Base-by-base conservation (phyloP, 64 coral and sea anemone genomes). In the Astreopora myriophthalma region DNA sequence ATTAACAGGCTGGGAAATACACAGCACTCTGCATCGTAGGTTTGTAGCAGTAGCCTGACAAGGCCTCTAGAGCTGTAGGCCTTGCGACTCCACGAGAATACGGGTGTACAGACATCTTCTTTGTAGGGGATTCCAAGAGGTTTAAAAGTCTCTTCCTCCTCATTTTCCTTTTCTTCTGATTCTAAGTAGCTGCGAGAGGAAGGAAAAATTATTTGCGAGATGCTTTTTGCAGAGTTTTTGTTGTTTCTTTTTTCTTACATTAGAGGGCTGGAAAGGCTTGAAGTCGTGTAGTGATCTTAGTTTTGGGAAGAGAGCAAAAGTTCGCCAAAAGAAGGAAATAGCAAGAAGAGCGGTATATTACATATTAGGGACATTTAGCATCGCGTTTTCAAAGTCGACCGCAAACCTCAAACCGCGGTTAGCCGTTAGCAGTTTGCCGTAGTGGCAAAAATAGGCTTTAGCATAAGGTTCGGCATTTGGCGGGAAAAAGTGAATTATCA, bases 401-500 rank as follows among this genome's bases (percentile, higher is more conserved):
- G 38, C 64, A 8, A 86, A 87, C 36, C 27, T 65, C 24, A 20
- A 71, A 46, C 42, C 34, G 33, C 8, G 67, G 37, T 57, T 87
- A 75, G 70, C 48, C 31, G 86, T 76, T 64, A 61, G 49, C 71
- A 48, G 51, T 38, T 88, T 8, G 71, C 75, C 86, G 34, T 74
- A 73, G 68, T 57, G 74, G 58, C 29, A 35, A 34, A 58, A 88
- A 73, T 74, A 67, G 69, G n/a, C n/a, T n/a, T n/a, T n/a, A n/a
- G n/a, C n/a, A n/a, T n/a, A n/a, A n/a, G n/a, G n/a, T n/a, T n/a
- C n/a, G n/a, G n/a, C n/a, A 74, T 76, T 89, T 75, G 63, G 86
- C 61, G 22, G 22, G 76, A 89, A 89, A 72, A 62, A 63, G 73
- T 76, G 86, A 48, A 75, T 75, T 88, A 69, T 75, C 46, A 40